Base-by-base conservation (phyloP, 2,888 invertebrate species). In the Mesoligia furuncula region DNA sequence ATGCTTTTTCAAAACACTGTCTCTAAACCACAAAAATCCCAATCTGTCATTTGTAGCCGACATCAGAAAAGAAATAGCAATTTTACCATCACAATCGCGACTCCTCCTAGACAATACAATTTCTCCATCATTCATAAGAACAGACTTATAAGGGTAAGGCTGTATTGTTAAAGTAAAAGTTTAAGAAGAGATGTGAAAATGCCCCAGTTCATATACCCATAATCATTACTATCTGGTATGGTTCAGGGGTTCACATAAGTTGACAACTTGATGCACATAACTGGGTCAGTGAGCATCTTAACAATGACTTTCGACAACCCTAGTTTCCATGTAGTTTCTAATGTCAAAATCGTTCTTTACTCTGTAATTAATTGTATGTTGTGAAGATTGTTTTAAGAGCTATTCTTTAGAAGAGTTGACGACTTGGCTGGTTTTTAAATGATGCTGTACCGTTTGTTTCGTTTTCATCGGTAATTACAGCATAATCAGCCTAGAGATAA, bases 191-290 rank as follows among this genome's bases (percentile, higher is more conserved):
- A 87, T 91, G 92, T 87, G 93, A 93, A 93, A 93, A 90, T 87
- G 92, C 73, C 85, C 91, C 51, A 87, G 82, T 79, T 88, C 54
- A 61, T 62, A 42, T 85, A 90, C 75, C 31, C 69, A 76, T 76
- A 73, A 70, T 36, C 75, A 75, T 88, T n/a, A 72, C 66, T 68
- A 73, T 77, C 81, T 84, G 84, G 85, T 89, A 92, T 88, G 94
- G 94, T 93, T 94, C 94, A 93, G 90, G 88, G 77, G 88, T 90
- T 92, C 93, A 89, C 91, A 92, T 93, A 92, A 93, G 92, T 90
- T 90, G 91, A 86, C 84, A 85, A 77, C 59, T 67, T 57, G 65
- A 59, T 65, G 17, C 64, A 45, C 54, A 13, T 68, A 91, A 85
- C 77, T 87, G 83, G 89, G 88, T 87, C 90, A 85, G 77, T 80